phyloP scores from a whole-genome alignment of 2,113 vertebrate genomes.

The Pelusios castaneus region DNA sequence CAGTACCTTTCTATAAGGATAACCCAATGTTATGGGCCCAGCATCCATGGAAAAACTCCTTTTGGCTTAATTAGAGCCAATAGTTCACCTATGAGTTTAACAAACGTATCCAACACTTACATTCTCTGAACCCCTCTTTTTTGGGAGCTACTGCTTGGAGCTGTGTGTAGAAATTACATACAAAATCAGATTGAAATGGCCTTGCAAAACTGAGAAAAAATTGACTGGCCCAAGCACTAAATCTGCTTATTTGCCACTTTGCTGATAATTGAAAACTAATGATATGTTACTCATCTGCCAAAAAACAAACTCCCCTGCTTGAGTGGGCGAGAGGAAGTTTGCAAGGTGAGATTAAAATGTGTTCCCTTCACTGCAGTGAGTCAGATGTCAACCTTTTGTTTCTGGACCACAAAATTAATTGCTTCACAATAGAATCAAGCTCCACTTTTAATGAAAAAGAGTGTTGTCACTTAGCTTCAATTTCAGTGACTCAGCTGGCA shows the following conservation, averaged over 20 bases:
- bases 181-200: not conserved
- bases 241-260: constrained; percentile 22
- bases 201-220: not conserved
- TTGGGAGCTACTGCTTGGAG: not conserved
- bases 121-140: not conserved
- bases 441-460: constrained; percentile 32
- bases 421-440: constrained; percentile 10
- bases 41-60: not conserved
- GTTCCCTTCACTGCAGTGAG: constrained; percentile 11
- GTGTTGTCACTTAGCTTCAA: not conserved
- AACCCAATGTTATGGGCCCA: not conserved
- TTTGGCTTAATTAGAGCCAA: not conserved
- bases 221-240: not conserved
- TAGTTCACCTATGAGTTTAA: not conserved
- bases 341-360: constrained; percentile 30
- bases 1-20: not conserved
- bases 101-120: not conserved
- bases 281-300: constrained; percentile 14
- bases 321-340: constrained; percentile 17
- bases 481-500: constrained; percentile 13
- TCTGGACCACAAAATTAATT: constrained; percentile 56
- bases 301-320: constrained; percentile 36
- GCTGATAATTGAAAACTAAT: constrained; percentile 47
- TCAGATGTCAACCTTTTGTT: constrained; percentile 18
- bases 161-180: not conserved